These are phyloP conservation scores for Gobius niger DNA, from an alignment of 2,113 vertebrate species.

Conservation along the genomic window DNA sequence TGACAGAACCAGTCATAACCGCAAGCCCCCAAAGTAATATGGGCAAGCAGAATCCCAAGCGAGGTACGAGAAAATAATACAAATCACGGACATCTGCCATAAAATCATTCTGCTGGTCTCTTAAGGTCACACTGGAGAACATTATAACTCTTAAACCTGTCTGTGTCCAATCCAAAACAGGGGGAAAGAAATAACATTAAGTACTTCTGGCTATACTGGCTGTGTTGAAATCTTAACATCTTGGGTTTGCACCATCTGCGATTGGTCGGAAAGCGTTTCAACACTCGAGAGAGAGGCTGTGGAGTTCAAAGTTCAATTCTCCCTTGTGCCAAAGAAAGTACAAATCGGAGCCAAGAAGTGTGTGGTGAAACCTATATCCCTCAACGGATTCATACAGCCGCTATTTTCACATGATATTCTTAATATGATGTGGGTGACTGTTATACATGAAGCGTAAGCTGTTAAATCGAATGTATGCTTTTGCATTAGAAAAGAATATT, in stretches of 20 bases:
- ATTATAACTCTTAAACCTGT: slow-evolving; percentile 56
- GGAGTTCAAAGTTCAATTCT: slow-evolving; percentile 47
- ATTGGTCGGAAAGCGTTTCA: slow-evolving; percentile 29
- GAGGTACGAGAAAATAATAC: slow-evolving; percentile 33
- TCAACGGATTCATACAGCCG: background rate
- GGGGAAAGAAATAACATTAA: slow-evolving; percentile 49
- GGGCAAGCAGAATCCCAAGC: slow-evolving; percentile 21
- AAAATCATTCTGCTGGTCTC: slow-evolving; percentile 47
- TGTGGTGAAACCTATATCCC: slow-evolving; percentile 42
- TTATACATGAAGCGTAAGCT: background rate
- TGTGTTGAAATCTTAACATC: slow-evolving; percentile 46
- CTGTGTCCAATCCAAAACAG: slow-evolving; percentile 46
- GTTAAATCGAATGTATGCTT: slow-evolving; percentile 12
- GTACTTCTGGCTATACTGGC: slow-evolving; percentile 40
- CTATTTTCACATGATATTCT: slow-evolving; percentile 33
- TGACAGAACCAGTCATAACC: slow-evolving; percentile 37
- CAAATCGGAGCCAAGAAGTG: slow-evolving; percentile 33
- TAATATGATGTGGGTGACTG: slow-evolving; percentile 20
- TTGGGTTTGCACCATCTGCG: slow-evolving; percentile 22
- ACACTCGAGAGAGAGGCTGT: slow-evolving; percentile 30
- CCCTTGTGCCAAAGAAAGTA: slow-evolving; percentile 61
- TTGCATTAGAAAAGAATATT: slow-evolving; percentile 7
- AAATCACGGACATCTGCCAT: slow-evolving; percentile 38
- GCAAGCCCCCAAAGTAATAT: slow-evolving; percentile 17
- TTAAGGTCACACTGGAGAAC: slow-evolving; percentile 49